A percentile compares a stretch with the other conserved stretches of the same genome.
Evolutionary conservation across 2,888 invertebrate species (phyloP).

Genomic region (Deroplatys truncata): DNA sequence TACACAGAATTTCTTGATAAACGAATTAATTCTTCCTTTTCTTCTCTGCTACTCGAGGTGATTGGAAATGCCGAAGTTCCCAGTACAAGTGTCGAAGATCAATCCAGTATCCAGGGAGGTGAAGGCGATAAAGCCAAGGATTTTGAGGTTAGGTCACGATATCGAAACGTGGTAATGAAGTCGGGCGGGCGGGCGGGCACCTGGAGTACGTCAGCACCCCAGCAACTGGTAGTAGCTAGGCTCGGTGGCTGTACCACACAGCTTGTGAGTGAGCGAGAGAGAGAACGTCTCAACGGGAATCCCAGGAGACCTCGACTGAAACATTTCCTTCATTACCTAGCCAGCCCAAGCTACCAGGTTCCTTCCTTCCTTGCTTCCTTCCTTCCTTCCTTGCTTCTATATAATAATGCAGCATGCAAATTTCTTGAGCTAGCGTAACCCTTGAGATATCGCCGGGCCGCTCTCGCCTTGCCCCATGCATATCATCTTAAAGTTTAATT

Average conservation of each 20-base stretch:
- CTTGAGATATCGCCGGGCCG: constrained; percentile 27
- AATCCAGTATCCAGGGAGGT: no score
- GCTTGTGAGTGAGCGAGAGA: constrained; percentile 2
- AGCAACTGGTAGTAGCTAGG: not conserved
- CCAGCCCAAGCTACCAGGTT: constrained; percentile 19
- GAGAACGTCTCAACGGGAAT: not conserved
- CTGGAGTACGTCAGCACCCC: not conserved
- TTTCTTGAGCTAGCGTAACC: constrained; percentile 30
- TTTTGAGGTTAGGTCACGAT: not conserved
- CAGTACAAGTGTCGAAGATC: no score
- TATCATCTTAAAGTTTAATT: constrained; percentile 70
- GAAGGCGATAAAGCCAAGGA: no score
- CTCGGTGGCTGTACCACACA: not conserved
- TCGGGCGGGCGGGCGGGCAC: not conserved
- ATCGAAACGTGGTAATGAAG: not conserved
- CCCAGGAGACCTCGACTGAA: constrained; percentile 29
- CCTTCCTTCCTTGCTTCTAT: constrained; percentile 17
- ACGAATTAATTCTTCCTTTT: no score
- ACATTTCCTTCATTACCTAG: constrained; percentile 32
- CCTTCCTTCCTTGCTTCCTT: not conserved
- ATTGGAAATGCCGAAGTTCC: no score
- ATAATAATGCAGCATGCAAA: constrained; percentile 33
- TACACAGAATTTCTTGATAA: no score
- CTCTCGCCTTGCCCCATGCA: constrained; percentile 56
- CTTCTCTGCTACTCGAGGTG: no score